Evolutionary conservation across 2,888 invertebrate genomes (phyloP), one percentile per base, ranked within the genome.

Genomic region (Diachrysia chrysitis): DNA sequence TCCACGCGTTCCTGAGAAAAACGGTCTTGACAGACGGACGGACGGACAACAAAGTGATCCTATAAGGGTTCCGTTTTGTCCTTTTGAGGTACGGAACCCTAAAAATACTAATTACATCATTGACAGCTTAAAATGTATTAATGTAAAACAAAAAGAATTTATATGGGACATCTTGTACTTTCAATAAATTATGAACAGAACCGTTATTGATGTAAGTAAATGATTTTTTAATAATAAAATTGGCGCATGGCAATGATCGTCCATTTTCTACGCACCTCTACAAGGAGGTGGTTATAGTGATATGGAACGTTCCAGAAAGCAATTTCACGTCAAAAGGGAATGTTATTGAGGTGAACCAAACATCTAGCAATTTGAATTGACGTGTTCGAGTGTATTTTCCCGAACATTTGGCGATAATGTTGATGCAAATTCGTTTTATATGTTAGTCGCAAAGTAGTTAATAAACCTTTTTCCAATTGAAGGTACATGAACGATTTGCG

Each of bases 301-400:
- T 42, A 58, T 46, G 42, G 21, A 59, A 19, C 60, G 46, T 55
- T n/a, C 21, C 37, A 17, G 48, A 64, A 64, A 70, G 55, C 63
- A 66, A 74, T 70, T 63, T 66, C 46, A 55, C 25, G 23, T 64
- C 65, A 46, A 63, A 60, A 9, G 59, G 23, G 35, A 69, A 69
- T 73, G 42, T 48, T 32, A 23, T 70, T 61, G 48, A 55, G 59
- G 37, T 62, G 14, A 37, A 53, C 37, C 62, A 54, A 61, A 61
- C 66, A 55, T 66, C 25, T 58, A 56, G 37, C 46, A 54, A 74
- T 70, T 63, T 58, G 55, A 55, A 19, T 51, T 51, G 55, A 61
- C 42, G 51, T 35, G 19, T 14, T 21, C 9, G 3, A n/a, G 53
- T 46, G 12, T 58, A 23, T n/a, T 57, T 56, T 17, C 10, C 2